Conservation (phyloP, 2,888 invertebrate species). For the Catocala sponsa region DNA sequence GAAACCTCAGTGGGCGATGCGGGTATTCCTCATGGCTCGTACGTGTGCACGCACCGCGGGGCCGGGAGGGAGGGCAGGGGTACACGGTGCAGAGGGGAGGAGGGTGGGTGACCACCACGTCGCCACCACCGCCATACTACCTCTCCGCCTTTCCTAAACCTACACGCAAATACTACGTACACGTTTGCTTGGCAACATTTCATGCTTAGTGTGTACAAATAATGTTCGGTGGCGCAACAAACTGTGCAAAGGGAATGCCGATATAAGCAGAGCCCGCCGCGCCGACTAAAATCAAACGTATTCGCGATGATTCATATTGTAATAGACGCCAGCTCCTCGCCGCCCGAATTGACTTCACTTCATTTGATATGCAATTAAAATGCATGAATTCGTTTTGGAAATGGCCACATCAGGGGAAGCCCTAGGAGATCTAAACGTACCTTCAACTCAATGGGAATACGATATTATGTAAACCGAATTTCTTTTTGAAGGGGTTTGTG, state of each 20-base stretch:
- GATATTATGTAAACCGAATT: not conserved
- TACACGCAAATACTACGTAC: conserved; percentile 85
- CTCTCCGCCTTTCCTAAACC: conserved; percentile 83
- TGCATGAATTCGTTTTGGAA: conserved; percentile 51
- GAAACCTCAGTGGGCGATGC: conserved; percentile 81
- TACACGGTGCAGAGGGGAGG: conserved; percentile 53
- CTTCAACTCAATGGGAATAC: not conserved
- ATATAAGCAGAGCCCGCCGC: conserved; percentile 65
- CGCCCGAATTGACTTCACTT: conserved; percentile 31
- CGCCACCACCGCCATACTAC: conserved; percentile 58
- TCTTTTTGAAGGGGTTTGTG: no score
- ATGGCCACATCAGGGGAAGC: conserved; percentile 21
- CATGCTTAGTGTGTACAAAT: conserved; percentile 88
- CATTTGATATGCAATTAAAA: conserved; percentile 52
- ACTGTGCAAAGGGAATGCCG: conserved; percentile 83
- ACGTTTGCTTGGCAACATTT: conserved; percentile 88
- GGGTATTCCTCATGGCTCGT: conserved; percentile 72
- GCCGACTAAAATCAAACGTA: conserved; percentile 72
- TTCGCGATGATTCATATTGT: conserved; percentile 66
- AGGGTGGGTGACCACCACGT: conserved; percentile 54
- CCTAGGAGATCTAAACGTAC: not conserved
- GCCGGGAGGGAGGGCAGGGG: conserved; percentile 49
- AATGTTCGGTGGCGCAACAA: conserved; percentile 82
- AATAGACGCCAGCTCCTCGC: conserved; percentile 47
- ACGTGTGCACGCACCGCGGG: conserved; percentile 77